Base-by-base conservation (phyloP, 1,140 invertebrate genomes). In the Drosophila sucinea region DNA sequence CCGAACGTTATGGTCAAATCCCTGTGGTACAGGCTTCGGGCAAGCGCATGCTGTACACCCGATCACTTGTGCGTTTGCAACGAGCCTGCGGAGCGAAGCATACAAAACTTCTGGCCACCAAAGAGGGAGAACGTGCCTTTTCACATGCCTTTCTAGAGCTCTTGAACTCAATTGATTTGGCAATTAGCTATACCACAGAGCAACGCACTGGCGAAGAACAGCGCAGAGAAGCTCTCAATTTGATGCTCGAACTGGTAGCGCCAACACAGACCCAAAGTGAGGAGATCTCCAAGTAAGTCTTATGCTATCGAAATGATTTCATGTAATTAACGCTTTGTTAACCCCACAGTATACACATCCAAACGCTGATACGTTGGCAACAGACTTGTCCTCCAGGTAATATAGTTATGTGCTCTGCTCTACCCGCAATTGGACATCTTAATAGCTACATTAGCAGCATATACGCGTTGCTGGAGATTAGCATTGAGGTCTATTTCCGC, bases 21-120 rank as follows among this genome's bases (percentile, higher is more conserved):
- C 23, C 61, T 0, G 60, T 86, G 0, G 10, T 75, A 0, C 64
- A 91, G 58, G 80, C 76, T 11, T 79, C 80, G 1, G 79, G 79
- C 17, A 92, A 91, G 60, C 80, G 91, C 0, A 90, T 92, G 71
- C 38, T 91, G 1, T 92, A 91, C 63, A 87, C 87, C 0, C 79
- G 90, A 4, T 80, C 70, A 33, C 73, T 86, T 60, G 65, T 92
- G 4, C 60, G 81, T 4, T 63, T 92, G 67, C 77, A 91, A 33
- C 70, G 86, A 5, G 44, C 68, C 10, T 86, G 89, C 33, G 90
- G 77, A 2, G 67, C 79, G 6, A 92, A 92, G 67, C 75, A 90
- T 67, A 77, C 74, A 23, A 91, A 91, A 55, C 67, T 92, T 0
- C 38, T 92, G 40, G 60, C 70, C 29, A 90, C 79, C 4, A 90